A percentile compares a stretch with the other conserved stretches of the same genome.
These are phyloP conservation scores for Portunus trituberculatus DNA, from an alignment of 1,140 invertebrate genomes.

Conservation along the genomic window DNA sequence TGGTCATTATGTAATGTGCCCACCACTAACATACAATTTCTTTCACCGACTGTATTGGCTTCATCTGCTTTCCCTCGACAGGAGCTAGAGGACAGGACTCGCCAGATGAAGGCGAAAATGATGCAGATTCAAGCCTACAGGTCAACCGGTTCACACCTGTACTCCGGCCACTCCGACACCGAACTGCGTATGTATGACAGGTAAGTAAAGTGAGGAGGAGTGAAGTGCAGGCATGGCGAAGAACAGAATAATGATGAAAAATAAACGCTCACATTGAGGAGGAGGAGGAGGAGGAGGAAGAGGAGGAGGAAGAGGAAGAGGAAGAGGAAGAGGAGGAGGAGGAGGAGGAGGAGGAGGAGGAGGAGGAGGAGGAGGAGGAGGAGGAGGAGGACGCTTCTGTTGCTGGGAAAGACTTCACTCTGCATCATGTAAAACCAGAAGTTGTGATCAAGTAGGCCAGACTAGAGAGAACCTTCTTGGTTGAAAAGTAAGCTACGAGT, in stretches of 20 bases:
- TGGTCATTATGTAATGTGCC: background rate
- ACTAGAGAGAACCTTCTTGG: no score
- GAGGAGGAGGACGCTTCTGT: no score
- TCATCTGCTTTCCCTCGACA: constrained; percentile 80
- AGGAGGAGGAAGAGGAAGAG: no score
- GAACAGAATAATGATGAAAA: constrained; percentile 21
- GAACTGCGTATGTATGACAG: constrained; percentile 73
- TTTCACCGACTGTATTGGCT: background rate
- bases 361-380: no score
- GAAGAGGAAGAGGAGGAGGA: no score
- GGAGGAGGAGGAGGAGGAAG: no score
- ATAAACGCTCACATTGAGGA: background rate
- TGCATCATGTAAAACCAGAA: no score
- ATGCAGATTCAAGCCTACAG: constrained; percentile 83
- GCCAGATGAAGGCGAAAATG: constrained; percentile 86
- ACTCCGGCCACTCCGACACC: constrained; percentile 78
- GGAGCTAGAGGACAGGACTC: constrained; percentile 92
- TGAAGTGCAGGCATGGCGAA: background rate
- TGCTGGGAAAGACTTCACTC: no score
- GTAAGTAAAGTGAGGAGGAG: no score
- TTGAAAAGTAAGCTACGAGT: no score
- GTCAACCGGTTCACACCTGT: constrained; percentile 67
- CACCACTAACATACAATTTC: background rate
- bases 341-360: no score
- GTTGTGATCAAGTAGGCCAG: no score